Evolutionary conservation across 23 tunicate species (phyloP).

Genomic region (Botrylloides violaceus): DNA sequence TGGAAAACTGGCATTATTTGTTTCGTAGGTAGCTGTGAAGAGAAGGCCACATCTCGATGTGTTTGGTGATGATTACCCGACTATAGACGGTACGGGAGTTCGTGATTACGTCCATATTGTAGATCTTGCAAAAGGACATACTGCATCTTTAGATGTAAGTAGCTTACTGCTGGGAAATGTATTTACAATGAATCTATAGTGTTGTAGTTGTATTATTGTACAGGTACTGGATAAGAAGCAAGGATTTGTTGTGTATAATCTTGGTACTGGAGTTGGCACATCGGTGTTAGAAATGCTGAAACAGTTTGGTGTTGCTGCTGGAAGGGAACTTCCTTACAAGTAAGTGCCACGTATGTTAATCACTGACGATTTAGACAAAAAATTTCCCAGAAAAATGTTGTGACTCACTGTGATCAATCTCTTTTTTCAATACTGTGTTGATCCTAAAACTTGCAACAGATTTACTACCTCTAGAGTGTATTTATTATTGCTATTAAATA

Average conservation of each 20-base stretch:
- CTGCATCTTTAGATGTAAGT: slow-evolving; percentile 62
- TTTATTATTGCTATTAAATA: too few species aligned
- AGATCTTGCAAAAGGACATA: slow-evolving; percentile 88
- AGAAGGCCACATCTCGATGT: slow-evolving; percentile 68
- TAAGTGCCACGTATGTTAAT: too few species aligned
- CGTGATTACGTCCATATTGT: slow-evolving; percentile 96
- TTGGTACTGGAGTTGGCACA: slow-evolving; percentile 92
- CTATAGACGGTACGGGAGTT: slow-evolving; percentile 91
- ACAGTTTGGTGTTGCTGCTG: slow-evolving; percentile 54
- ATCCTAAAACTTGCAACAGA: too few species aligned
- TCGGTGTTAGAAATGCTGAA: slow-evolving; percentile 89
- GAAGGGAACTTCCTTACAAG: slow-evolving; percentile 34
- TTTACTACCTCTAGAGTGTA: too few species aligned
- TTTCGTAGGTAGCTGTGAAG: slow-evolving; percentile 74
- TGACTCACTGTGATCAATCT: too few species aligned
- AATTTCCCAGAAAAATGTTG: too few species aligned
- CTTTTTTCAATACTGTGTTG: too few species aligned
- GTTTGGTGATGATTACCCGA: slow-evolving; percentile 82
- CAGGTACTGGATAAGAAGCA: slow-evolving; percentile 30
- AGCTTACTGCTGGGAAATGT: too few species aligned
- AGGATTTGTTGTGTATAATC: slow-evolving; percentile 70
- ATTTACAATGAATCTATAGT: too few species aligned
- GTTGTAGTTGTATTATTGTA: not conserved
- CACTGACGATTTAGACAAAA: too few species aligned
- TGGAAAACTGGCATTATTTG: not conserved